These are phyloP conservation scores for Hedychridium roseum DNA, from an alignment of 2,888 invertebrate species.

Conservation along the genomic window DNA sequence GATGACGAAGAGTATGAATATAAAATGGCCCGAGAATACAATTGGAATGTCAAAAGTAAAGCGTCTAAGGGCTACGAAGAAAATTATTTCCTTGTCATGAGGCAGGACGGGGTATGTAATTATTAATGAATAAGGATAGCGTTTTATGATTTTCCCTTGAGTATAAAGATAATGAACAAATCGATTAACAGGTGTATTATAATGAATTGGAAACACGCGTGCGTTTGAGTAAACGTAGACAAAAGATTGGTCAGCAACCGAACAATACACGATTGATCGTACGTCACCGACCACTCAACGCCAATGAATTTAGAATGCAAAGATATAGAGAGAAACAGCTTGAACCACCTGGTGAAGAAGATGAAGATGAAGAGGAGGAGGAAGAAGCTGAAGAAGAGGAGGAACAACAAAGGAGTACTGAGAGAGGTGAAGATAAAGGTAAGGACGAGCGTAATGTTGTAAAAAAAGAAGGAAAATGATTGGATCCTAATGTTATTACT, in stretches of 20 bases:
- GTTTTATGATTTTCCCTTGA: background rate
- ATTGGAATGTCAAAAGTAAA: constrained; percentile 99
- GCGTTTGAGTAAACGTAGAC: constrained; percentile 89
- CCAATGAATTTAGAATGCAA: constrained; percentile 86
- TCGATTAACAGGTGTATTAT: constrained; percentile 73
- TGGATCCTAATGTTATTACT: background rate
- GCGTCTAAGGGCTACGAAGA: constrained; percentile 95
- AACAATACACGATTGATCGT: constrained; percentile 87
- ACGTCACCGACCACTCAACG: constrained; percentile 86
- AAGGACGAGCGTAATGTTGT: too few relatives aligned
- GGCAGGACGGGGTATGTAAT: constrained; percentile 76
- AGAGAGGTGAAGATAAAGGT: constrained; percentile 58
- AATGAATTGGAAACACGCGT: constrained; percentile 96
- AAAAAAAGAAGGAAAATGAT: constrained; percentile 1
- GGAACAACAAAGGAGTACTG: constrained; percentile 63
- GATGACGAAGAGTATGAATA: constrained; percentile 96
- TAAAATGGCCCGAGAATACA: constrained; percentile 96
- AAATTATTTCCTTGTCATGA: constrained; percentile 94
- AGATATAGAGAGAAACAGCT: constrained; percentile 86
- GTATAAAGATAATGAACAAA: background rate
- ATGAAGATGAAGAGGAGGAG: constrained; percentile 76
- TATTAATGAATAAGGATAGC: background rate
- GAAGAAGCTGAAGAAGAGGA: constrained; percentile 70
- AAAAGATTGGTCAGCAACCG: constrained; percentile 75
- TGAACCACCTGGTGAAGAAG: constrained; percentile 79